A percentile compares a stretch with the other conserved stretches of the same genome.
These are phyloP conservation scores for Nephrocerus scutellatus DNA, from an alignment of 2,888 invertebrate species.

Conservation along the genomic window DNA sequence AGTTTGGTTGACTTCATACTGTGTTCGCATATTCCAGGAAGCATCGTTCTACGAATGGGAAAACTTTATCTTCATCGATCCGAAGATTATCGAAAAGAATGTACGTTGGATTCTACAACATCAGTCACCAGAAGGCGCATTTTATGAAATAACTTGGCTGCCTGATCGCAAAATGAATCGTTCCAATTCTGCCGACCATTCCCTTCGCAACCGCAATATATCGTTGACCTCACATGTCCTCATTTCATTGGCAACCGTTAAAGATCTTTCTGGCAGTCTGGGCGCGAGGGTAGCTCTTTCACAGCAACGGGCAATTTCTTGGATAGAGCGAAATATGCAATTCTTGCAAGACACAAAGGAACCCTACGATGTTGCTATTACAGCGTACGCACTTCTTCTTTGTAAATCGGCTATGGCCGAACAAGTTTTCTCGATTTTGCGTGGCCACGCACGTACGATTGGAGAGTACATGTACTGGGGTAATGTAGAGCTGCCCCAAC, in stretches of 20 bases:
- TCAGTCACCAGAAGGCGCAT: constrained; percentile 79
- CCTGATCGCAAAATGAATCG: constrained; percentile 85
- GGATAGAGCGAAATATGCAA: constrained; percentile 77
- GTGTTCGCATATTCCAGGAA: constrained; percentile 79
- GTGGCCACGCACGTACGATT: constrained; percentile 58
- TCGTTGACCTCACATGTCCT: constrained; percentile 90
- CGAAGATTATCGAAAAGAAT: constrained; percentile 73
- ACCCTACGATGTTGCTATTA: constrained; percentile 80
- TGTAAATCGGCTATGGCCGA: constrained; percentile 82
- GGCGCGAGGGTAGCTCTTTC: constrained; percentile 71
- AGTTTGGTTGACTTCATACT: constrained; percentile 90
- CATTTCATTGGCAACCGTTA: constrained; percentile 76
- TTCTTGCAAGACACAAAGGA: constrained; percentile 63
- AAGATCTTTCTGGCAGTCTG: constrained; percentile 68
- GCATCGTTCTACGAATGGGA: constrained; percentile 97
- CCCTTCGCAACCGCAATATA: constrained; percentile 66
- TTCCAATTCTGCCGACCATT: constrained; percentile 49
- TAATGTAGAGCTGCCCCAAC: constrained; percentile 66
- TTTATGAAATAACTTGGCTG: constrained; percentile 80
- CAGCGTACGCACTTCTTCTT: constrained; percentile 78
- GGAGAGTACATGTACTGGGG: constrained; percentile 86
- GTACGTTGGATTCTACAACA: constrained; percentile 80
- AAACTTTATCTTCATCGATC: constrained; percentile 89
- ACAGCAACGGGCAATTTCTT: constrained; percentile 65
- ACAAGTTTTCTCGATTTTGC: constrained; percentile 69